Evolutionary conservation across 2,797 vertebrate genomes (phyloP), one percentile per base, ranked within the genome.

Genomic region (Odontamblyopus rebecca): DNA sequence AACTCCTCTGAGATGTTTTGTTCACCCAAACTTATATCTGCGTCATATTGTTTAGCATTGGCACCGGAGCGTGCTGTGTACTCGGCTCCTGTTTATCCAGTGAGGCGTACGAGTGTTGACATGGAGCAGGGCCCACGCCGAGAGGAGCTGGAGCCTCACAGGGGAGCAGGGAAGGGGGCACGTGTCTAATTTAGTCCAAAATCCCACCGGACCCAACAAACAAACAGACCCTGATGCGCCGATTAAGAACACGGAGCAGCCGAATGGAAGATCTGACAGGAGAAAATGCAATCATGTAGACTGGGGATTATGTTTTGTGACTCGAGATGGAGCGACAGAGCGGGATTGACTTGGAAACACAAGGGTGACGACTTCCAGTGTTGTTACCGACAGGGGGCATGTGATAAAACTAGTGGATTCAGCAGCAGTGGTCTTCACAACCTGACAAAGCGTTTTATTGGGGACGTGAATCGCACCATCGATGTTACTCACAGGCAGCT

Each of bases 141-240:
- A 79, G 81, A 82, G 78, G 63, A 72, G 56, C 44, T 67, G 64
- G 0, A 71, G 81, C 71, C 76, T 38, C 69, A 41, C 59, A 15
- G 86, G 86, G 79, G 75, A 82, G 53, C 16, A 38, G 70, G 72
- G 41, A n/a, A n/a, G 44, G 44, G 85, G 76, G 75, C 70, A 68
- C 68, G 69, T 77, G 61, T 79, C 73, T 79, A 69, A 79, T 82
- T 85, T 76, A 62, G 69, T 79, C 77, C 77, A 15, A 73, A 85
- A 74, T 76, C 77, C 72, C 82, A 89, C 79, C 85, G 82, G 82
- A 74, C 70, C 59, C 69, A 63, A 16, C 48, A 26, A 9, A 73
- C 54, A 68, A 72, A 48, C 30, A 50, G 6, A 48, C 54, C 8
- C 82, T 80, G 78, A 75, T 65, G 66, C 67, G 67, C 48, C 59